A percentile compares a stretch with the other conserved stretches of the same genome.
phyloP scores from a whole-genome alignment of 1,140 invertebrate genomes.

The Eurosta solidaginis region DNA sequence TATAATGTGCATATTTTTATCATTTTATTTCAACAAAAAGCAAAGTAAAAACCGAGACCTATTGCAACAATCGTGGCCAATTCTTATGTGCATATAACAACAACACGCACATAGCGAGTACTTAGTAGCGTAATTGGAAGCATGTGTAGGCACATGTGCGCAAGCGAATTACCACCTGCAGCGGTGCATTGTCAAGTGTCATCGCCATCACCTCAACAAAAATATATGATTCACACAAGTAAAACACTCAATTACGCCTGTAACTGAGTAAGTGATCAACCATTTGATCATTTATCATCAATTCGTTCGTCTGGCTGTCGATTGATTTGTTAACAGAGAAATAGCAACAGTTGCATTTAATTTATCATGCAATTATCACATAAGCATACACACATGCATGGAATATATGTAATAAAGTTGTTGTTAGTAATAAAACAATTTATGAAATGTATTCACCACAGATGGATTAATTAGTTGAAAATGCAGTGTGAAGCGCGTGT shows the following conservation, averaged over 20 bases:
- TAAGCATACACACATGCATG: not conserved
- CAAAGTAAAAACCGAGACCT: not conserved
- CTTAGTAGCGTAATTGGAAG: too few species aligned
- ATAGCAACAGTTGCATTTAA: slow-evolving; percentile 17
- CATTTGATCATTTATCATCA: not conserved
- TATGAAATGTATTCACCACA: not conserved
- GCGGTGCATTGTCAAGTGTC: slow-evolving; percentile 2
- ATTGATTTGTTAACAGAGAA: not conserved
- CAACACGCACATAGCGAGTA: too few species aligned
- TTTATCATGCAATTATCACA: not conserved
- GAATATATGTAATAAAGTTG: not conserved
- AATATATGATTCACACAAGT: slow-evolving; percentile 17
- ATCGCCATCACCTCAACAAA: not conserved
- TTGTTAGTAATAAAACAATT: not conserved
- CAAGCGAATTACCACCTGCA: slow-evolving; percentile 19
- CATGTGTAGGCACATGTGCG: not conserved
- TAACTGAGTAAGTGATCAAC: not conserved
- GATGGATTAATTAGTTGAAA: slow-evolving; percentile 8
- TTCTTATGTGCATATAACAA: not conserved
- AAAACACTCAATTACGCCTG: not conserved
- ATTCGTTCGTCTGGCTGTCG: not conserved
- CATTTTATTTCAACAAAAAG: too few species aligned
- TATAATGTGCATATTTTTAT: too few species aligned
- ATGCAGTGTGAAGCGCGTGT: not conserved
- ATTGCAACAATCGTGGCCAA: not conserved